These are phyloP conservation scores for Exocentrus adspersus DNA, from an alignment of 2,888 invertebrate genomes.

Conservation along the genomic window DNA sequence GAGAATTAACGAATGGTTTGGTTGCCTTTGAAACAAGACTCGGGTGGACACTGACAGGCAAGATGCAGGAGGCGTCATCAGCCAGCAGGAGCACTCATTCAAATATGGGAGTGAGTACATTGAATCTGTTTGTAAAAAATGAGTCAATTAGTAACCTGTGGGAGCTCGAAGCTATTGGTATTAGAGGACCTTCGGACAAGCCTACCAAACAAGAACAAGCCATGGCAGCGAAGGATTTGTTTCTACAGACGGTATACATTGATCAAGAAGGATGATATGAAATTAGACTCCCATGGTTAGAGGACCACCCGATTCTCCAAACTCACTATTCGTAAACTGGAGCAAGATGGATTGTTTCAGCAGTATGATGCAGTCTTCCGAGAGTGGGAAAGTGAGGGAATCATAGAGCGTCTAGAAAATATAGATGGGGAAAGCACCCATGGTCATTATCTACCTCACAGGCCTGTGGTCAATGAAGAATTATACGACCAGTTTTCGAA, in stretches of 20 bases:
- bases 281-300: conserved; percentile 53
- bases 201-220: conserved; percentile 40
- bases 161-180: conserved; percentile 52
- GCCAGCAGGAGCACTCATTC: neutral
- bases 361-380: neutral
- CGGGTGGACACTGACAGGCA: conserved; percentile 50
- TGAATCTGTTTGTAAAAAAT: conserved; percentile 23
- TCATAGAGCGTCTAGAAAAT: neutral
- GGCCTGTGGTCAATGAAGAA: neutral
- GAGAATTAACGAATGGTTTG: conserved; percentile 34
- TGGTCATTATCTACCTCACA: neutral
- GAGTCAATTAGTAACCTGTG: conserved; percentile 50
- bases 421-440: neutral
- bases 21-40: conserved; percentile 47
- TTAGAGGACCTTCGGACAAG: conserved; percentile 48
- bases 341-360: neutral
- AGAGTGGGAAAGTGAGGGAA: neutral
- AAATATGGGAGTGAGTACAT: neutral
- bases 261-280: conserved; percentile 51
- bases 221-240: conserved; percentile 43
- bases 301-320: conserved; percentile 50
- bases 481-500: neutral
- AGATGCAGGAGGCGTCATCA: too few relatives aligned
- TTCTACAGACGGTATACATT: conserved; percentile 47
- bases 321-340: conserved; percentile 32